phyloP scores from a whole-genome alignment of 2,113 vertebrate genomes.

The Corynorhinus townsendii region DNA sequence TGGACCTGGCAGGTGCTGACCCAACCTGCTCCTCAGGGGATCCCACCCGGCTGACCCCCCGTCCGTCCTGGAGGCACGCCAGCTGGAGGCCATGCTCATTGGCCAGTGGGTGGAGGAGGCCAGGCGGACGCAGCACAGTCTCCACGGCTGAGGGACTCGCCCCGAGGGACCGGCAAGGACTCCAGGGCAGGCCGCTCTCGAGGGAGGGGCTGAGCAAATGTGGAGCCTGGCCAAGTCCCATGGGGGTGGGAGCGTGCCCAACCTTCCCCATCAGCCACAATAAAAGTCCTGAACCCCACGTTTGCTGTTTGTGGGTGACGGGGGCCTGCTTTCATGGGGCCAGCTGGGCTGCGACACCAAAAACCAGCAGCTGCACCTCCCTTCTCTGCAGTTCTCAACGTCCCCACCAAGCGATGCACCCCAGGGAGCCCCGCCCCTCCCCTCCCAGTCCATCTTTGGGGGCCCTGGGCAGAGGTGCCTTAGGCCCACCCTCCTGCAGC shows the following conservation, averaged over 20 bases:
- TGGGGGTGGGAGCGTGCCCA: neutral
- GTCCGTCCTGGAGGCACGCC: constrained; percentile 81
- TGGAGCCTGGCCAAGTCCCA: rapidly evolving
- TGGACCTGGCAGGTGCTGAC: rapidly evolving
- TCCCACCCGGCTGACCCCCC: constrained; percentile 84
- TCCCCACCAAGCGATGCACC: rapidly evolving
- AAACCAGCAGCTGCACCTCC: rapidly evolving
- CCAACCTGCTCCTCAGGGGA: constrained; percentile 74
- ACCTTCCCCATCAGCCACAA: constrained; percentile 56
- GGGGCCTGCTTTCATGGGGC: rapidly evolving
- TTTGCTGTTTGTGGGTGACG: neutral
- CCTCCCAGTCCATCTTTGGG: too few relatives aligned
- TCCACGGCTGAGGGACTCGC: rapidly evolving
- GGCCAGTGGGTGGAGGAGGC: constrained; percentile 82
- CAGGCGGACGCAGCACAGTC: rapidly evolving
- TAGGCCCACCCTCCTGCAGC: too few relatives aligned
- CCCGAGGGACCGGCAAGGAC: neutral
- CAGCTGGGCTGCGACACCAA: rapidly evolving
- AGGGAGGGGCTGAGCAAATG: rapidly evolving
- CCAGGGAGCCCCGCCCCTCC: neutral
- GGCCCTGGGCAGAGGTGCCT: too few relatives aligned
- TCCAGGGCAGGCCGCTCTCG: neutral
- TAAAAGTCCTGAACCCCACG: constrained; percentile 43
- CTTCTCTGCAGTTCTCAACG: rapidly evolving
- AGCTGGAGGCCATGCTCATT: constrained; percentile 83